Conservation (phyloP, 1,140 invertebrate species). For the Bathynomus jamesi region DNA sequence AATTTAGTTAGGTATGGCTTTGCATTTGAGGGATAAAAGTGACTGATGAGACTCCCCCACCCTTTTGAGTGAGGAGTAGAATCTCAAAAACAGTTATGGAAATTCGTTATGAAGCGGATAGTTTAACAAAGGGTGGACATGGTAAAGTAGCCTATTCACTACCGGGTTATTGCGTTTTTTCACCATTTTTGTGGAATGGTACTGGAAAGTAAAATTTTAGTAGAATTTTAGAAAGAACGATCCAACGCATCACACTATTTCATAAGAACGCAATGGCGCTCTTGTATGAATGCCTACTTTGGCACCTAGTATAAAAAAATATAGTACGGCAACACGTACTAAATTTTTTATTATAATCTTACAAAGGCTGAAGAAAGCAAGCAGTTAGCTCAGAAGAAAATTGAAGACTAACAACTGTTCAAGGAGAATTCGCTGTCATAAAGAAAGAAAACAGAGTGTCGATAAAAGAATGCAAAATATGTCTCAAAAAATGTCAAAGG, state of each 20-base stretch:
- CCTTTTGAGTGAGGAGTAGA: no score
- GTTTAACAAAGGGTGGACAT: no score
- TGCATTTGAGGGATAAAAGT: no score
- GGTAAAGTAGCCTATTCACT: no score
- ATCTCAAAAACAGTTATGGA: no score
- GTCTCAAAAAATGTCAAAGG: constrained; percentile 57
- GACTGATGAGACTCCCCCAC: no score
- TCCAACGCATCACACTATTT: background rate
- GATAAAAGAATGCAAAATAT: constrained; percentile 54
- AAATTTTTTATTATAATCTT: constrained; percentile 26
- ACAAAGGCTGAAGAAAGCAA: constrained; percentile 44
- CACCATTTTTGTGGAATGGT: background rate
- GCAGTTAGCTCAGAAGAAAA: constrained; percentile 41
- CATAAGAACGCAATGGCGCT: background rate
- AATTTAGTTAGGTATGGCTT: no score
- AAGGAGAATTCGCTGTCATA: constrained; percentile 32
- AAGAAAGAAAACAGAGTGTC: constrained; percentile 39
- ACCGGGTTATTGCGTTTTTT: no score
- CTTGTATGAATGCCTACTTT: background rate
- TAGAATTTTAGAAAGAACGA: background rate
- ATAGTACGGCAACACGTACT: background rate
- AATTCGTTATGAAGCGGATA: no score
- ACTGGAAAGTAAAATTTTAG: background rate
- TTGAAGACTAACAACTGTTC: constrained; percentile 40
- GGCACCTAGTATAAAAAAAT: background rate